These are phyloP conservation scores for Caretta caretta DNA, from an alignment of 2,113 vertebrate species.

Conservation along the genomic window DNA sequence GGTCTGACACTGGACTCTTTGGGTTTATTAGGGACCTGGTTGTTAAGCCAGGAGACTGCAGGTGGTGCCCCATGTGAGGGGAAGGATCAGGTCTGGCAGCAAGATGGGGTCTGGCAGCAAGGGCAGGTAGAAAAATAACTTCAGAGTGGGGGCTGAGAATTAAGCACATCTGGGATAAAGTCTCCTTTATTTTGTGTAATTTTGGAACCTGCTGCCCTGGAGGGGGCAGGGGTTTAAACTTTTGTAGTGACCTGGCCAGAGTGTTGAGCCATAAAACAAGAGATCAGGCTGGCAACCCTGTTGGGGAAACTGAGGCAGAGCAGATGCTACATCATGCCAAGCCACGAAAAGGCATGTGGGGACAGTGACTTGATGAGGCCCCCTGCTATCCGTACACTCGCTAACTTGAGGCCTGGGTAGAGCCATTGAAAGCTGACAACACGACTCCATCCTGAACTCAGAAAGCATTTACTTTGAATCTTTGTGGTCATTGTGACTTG, in stretches of 20 bases:
- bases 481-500: neutral
- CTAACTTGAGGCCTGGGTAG: neutral
- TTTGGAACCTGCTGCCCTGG: neutral
- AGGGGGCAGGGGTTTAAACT: neutral
- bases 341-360: neutral
- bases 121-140: neutral
- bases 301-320: neutral
- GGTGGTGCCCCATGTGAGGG: neutral
- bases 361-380: neutral
- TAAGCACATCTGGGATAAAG: neutral
- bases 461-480: neutral
- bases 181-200: neutral
- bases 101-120: too few relatives aligned
- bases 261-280: neutral
- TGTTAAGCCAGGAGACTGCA: neutral
- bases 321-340: neutral
- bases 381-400: neutral
- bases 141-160: neutral
- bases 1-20: neutral
- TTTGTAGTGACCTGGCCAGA: neutral
- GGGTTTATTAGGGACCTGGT: neutral
- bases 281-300: neutral
- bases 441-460: neutral
- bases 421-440: slow-evolving; percentile 17
- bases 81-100: neutral